Base-by-base conservation (phyloP, 2,888 invertebrate species). In the Plagodis dolabraria region DNA sequence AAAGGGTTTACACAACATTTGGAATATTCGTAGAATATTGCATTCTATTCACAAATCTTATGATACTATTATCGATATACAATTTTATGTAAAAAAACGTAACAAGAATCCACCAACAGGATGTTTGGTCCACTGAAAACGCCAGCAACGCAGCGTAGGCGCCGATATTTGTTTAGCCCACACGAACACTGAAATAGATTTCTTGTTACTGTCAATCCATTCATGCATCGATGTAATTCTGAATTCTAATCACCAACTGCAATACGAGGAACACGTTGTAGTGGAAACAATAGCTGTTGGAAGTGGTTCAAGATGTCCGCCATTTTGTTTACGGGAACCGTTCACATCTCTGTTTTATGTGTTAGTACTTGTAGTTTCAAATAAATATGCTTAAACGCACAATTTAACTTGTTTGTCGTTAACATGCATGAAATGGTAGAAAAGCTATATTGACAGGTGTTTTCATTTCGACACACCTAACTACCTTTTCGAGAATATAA, bases 151-250 rank as follows among this genome's bases (percentile, higher is more conserved):
- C 49, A 45, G 75, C 51, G 68, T 55, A 52, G 67, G 65, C 55
- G 70, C 67, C 69, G 69, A 67, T 67, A 69, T 69, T 64, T 70
- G 63, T 61, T 58, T 66, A 55, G 35, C 62, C 56, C 66, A 68
- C 67, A 53, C 65, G 58, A 56, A 70, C 71, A 72, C 78, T 73
- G 69, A 77, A 79, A 78, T 80, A 76, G 63, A 76, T 73, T 79
- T 81, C 78, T 71, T 75, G 76, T 71, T 74, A 77, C 73, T 70
- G 63, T 67, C 54, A 59, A 67, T 59, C 58, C 68, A 75, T 74
- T 74, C 72, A 74, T 69, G 61, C 60, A 70, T 66, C 46, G 50
- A 57, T 40, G 51, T 55, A 57, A 67, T 64, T 65, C 64, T 70
- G 63, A 64, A 69, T 66, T 69, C 64, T 68, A 67, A 70, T 70